Conservation (phyloP, 2,888 invertebrate species). For the Eristalinus aeneus region DNA sequence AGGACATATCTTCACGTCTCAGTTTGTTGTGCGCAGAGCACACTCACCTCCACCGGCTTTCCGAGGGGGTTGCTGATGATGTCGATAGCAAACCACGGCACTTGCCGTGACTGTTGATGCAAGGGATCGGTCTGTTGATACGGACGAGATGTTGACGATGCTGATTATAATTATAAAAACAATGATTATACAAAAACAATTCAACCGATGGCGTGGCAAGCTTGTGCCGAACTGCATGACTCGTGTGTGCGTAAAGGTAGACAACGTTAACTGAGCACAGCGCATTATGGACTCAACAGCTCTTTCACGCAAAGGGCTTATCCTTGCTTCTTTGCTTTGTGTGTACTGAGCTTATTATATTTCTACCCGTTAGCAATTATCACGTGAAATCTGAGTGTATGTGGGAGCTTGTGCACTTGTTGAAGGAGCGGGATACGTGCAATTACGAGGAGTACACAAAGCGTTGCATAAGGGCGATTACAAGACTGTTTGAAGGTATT, state of each 20-base stretch:
- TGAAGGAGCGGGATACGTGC: neutral
- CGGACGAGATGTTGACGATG: neutral
- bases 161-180: neutral
- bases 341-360: neutral
- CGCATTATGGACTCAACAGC: neutral
- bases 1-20: neutral
- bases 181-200: neutral
- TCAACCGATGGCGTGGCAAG: neutral
- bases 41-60: neutral
- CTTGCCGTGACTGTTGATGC: neutral
- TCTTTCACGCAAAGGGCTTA: neutral
- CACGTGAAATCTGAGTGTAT: slow-evolving; percentile 9
- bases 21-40: neutral
- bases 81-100: neutral
- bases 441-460: neutral
- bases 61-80: neutral
- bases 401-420: neutral
- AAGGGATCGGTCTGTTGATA: neutral
- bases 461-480: neutral
- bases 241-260: neutral
- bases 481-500: neutral
- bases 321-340: neutral
- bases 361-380: neutral
- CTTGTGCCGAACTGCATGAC: neutral
- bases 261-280: neutral